phyloP scores from a whole-genome alignment of 1,140 invertebrate species.

The Cephus cinctus region DNA sequence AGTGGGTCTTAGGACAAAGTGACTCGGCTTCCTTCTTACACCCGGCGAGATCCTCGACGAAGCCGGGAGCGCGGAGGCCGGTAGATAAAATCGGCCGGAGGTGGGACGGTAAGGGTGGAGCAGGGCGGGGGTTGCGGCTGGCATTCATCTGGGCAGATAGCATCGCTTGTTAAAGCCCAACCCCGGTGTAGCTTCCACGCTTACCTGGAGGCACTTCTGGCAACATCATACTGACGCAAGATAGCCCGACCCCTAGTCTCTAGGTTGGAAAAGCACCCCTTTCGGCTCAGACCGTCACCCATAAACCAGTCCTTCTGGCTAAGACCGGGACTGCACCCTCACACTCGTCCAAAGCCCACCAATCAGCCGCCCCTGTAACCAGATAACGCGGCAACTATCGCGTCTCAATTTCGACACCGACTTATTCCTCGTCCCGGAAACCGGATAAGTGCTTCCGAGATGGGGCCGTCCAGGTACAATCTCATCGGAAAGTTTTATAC shows the following conservation, averaged over 20 bases:
- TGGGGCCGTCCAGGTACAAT: too few relatives aligned
- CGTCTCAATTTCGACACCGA: slow-evolving; percentile 17
- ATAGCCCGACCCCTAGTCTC: slow-evolving; percentile 2
- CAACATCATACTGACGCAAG: slow-evolving; percentile 14
- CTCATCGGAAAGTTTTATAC: too few relatives aligned
- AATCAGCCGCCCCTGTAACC: background rate
- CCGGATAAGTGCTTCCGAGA: too few relatives aligned
- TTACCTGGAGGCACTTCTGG: slow-evolving; percentile 15
- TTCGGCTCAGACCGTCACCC: background rate
- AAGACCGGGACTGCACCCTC: background rate
- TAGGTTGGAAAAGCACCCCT: background rate
- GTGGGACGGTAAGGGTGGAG: slow-evolving; percentile 9
- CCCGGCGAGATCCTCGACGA: background rate
- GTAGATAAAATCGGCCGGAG: slow-evolving; percentile 16
- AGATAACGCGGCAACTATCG: slow-evolving; percentile 15
- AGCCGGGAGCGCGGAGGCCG: slow-evolving; percentile 7
- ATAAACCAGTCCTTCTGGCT: background rate
- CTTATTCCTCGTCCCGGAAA: too few relatives aligned
- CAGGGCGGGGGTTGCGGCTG: slow-evolving; percentile 5
- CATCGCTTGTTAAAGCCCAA: slow-evolving; percentile 29
- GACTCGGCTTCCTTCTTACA: too few relatives aligned
- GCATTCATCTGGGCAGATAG: slow-evolving; percentile 26
- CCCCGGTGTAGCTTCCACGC: slow-evolving; percentile 8
- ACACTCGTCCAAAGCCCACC: too few relatives aligned
- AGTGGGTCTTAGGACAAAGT: too few relatives aligned